Base-by-base conservation (phyloP, 2,113 vertebrate species). In the Scortum barcoo region DNA sequence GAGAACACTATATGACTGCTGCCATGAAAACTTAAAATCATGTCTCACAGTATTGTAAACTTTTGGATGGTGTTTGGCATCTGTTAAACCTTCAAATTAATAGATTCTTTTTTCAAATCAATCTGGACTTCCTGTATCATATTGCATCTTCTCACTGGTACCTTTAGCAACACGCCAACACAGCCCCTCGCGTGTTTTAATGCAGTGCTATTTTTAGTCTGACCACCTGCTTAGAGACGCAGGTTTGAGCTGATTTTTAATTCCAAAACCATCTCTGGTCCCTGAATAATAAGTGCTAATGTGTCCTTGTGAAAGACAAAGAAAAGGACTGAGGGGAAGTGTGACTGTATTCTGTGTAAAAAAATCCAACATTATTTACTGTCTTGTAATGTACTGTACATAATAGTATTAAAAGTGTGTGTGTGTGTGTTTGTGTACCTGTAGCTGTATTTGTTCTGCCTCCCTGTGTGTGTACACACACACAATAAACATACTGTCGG, bases 261-360 rank as follows among this genome's bases (percentile, higher is more conserved):
- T 76, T 72, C 46, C 19, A 40, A 38, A 28, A 78, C 56, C 62
- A 50, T 56, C 53, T 38, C 42, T 40, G 50, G 38, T 42, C 30
- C 50, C 33, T 54, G 66, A 80, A 83, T 66, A 71, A 82, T 79
- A 65, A 84, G 30, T 60, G 48, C 40, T 81, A 42, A 81, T 58
- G 46, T 85, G 68, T 36, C 73, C 51, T 70, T 76, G 76, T 82
- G 70, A 82, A 72, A 85, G 72, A 61, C 61, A 77, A 71, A 76
- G 36, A 78, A 42, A 3, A 14, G 42, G 38, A 53, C 68, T 20
- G 58, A 78, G 40, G 38, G 58, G 71, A 75, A 78, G 73, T 76
- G 24, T 61, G 65, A 72, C 48, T 84, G 36, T 14, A 7, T 46
- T 72, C 54, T n/a, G n/a, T n/a, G n/a, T n/a, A n/a, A n/a, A n/a